These are phyloP conservation scores for Galeopterus variegatus DNA, from an alignment of 2,113 vertebrate genomes.

Conservation along the genomic window DNA sequence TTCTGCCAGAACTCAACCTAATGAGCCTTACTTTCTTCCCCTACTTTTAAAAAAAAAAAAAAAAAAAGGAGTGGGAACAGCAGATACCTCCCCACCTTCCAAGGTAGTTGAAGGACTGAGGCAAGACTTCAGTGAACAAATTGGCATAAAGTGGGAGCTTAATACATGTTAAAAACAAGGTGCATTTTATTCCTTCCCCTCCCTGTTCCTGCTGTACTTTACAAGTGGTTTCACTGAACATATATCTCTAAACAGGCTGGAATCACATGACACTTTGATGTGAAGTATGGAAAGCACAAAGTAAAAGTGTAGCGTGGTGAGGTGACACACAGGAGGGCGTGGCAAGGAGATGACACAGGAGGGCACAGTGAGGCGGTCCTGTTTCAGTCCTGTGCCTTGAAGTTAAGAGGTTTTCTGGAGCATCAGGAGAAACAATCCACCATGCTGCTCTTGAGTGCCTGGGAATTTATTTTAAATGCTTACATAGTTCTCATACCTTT, in stretches of 20 bases:
- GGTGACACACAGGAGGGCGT: neutral
- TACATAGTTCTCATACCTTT: neutral
- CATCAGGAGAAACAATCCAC: neutral
- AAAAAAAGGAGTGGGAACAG: neutral
- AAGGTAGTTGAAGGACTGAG: neutral
- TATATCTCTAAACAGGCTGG: neutral
- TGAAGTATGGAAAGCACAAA: neutral
- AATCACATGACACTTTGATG: neutral
- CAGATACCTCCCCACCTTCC: neutral
- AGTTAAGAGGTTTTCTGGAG: too few species aligned
- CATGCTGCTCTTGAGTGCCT: neutral
- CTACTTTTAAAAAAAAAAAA: neutral
- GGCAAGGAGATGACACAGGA: neutral
- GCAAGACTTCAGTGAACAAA: neutral
- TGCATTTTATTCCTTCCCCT: too few species aligned
- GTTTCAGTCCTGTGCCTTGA: too few species aligned
- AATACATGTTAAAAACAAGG: neutral
- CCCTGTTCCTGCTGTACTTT: neutral
- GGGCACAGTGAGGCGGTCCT: too few species aligned
- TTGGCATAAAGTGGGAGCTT: accelerated
- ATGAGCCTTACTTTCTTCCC: neutral
- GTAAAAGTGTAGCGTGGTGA: neutral
- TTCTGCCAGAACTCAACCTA: neutral
- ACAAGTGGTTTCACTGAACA: neutral
- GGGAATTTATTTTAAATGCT: neutral